Evolutionary conservation across 2,113 vertebrate species (phyloP).

Genomic region (Bos taurus): DNA sequence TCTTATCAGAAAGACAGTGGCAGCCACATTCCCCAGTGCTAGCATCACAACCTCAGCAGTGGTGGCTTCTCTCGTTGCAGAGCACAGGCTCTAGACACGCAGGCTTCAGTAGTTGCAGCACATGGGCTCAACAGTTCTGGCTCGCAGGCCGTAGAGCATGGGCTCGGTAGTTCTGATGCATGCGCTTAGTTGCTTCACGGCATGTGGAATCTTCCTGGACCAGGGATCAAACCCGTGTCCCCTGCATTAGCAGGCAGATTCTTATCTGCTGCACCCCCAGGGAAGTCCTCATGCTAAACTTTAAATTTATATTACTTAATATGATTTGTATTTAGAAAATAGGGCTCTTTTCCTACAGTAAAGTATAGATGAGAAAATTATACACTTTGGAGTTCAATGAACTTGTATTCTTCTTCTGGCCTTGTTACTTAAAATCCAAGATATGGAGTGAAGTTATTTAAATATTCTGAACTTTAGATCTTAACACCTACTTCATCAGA

Average conservation of each 20-base stretch:
- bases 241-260: neutral
- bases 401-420: neutral
- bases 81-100: neutral
- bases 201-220: neutral
- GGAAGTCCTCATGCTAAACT: neutral
- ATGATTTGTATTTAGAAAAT: constrained; percentile 27
- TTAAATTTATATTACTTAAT: neutral
- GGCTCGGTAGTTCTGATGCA: neutral
- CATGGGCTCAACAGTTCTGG: neutral
- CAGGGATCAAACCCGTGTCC: neutral
- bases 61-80: neutral
- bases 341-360: neutral
- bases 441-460: neutral
- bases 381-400: neutral
- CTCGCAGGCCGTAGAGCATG: neutral
- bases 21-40: neutral
- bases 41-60: neutral
- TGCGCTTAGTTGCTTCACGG: neutral
- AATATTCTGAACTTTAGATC: neutral
- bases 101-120: neutral
- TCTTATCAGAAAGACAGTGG: neutral
- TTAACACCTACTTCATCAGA: neutral
- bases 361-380: neutral
- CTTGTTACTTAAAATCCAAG: constrained; percentile 17
- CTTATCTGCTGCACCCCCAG: neutral